Evolutionary conservation across 2,888 invertebrate species (phyloP).

Genomic region (Cotesia congregata): DNA sequence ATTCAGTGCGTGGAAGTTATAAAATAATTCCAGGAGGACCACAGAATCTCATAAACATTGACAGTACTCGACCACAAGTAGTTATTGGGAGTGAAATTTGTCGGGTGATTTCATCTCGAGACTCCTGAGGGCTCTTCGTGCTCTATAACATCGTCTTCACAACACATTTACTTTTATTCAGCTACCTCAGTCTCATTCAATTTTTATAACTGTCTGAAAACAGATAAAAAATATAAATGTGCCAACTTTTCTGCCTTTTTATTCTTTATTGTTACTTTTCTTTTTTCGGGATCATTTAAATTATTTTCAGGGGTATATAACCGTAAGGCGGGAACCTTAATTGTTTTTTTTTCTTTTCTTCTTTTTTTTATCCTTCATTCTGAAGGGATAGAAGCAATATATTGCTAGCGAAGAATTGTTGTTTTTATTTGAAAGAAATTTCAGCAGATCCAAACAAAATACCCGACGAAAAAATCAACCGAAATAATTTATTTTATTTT

Average conservation of each 20-base stretch:
- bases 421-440: no score
- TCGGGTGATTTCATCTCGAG: constrained; percentile 55
- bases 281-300: no score
- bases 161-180: constrained; percentile 32
- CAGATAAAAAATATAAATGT: constrained; percentile 31
- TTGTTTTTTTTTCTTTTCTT: no score
- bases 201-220: constrained; percentile 35
- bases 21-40: constrained; percentile 61
- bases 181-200: constrained; percentile 34
- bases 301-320: no score
- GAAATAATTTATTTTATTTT: not conserved
- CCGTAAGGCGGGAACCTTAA: no score
- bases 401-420: no score
- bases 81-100: constrained; percentile 63
- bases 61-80: constrained; percentile 62
- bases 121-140: constrained; percentile 40
- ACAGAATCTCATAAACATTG: constrained; percentile 66
- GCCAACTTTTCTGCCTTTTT: not conserved
- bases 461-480: not conserved
- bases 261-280: constrained; percentile 3
- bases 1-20: constrained; percentile 53
- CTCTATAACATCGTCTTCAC: constrained; percentile 25
- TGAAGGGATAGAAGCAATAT: no score
- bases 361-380: no score
- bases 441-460: no score